phyloP scores from a whole-genome alignment of 2,113 vertebrate species.

The Platycercus adscitus region DNA sequence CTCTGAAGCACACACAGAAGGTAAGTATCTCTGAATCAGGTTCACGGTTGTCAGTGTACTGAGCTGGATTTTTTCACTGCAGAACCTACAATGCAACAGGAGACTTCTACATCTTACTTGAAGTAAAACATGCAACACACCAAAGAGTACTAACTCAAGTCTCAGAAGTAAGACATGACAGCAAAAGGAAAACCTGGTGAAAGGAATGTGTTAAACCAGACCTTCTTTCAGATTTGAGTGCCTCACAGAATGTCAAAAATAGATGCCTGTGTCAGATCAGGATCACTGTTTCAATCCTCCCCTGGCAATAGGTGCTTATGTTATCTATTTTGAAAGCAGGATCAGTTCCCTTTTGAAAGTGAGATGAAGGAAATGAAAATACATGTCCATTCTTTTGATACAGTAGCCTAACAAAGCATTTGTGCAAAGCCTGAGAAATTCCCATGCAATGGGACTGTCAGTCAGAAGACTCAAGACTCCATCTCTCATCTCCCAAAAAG shows the following conservation, averaged over 20 bases:
- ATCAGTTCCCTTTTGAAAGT: not conserved
- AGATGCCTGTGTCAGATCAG: conserved; percentile 18
- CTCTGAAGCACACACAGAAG: not conserved
- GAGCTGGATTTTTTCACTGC: not conserved
- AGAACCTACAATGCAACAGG: not conserved
- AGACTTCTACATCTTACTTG: not conserved
- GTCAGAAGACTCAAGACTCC: not conserved
- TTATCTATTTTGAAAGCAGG: not conserved
- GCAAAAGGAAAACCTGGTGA: conserved; percentile 6
- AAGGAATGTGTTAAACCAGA: conserved; percentile 31
- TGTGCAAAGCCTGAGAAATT: not conserved
- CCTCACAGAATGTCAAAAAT: conserved; percentile 1
- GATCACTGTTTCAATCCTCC: conserved; percentile 7
- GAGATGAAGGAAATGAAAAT: not conserved
- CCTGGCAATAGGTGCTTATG: not conserved
- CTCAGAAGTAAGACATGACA: not conserved
- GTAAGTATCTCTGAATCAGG: not conserved
- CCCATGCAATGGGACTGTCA: not conserved
- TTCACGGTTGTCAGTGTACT: not conserved
- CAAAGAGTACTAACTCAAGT: not conserved
- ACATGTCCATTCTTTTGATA: not conserved
- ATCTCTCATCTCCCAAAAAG: not conserved
- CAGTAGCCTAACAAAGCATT: not conserved
- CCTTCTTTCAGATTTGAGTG: not conserved
- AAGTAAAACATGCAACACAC: not conserved